Percentiles rank a stretch among this genome's conserved stretches.
phyloP scores from a whole-genome alignment of 2,113 vertebrate genomes.

The Neolamprologus longior region DNA sequence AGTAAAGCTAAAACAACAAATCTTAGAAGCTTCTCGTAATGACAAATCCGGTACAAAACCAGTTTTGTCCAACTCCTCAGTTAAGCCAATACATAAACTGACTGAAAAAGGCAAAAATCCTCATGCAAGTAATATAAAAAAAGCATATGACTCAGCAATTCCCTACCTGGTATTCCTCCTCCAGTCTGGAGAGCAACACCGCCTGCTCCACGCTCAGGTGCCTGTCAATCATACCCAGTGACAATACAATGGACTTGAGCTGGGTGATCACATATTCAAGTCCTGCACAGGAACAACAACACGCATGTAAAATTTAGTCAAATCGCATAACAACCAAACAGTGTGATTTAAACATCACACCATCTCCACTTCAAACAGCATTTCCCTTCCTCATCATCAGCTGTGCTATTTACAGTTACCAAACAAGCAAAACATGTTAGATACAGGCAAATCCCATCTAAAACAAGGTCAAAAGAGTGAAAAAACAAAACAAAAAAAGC shows the following conservation, averaged over 20 bases:
- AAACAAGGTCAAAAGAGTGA: background rate
- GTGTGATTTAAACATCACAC: background rate
- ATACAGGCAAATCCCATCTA: background rate
- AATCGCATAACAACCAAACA: background rate
- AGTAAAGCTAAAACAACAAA: background rate
- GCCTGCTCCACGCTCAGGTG: constrained; percentile 88
- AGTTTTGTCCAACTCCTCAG: background rate
- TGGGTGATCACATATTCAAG: constrained; percentile 91
- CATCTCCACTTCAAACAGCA: background rate
- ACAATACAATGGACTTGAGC: constrained; percentile 89
- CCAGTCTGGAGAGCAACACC: constrained; percentile 87
- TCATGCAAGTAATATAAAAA: background rate
- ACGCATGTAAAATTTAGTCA: background rate
- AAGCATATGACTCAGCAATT: background rate
- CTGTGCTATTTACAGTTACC: background rate
- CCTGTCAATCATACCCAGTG: constrained; percentile 84
- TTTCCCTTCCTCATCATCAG: background rate
- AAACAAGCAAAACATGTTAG: background rate
- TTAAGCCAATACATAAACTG: background rate
- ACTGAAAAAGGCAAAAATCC: background rate
- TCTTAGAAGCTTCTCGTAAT: background rate
- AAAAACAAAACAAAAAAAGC: background rate
- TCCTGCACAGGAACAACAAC: constrained; percentile 63
- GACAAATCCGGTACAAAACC: background rate
- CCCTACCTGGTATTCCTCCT: constrained; percentile 94